Conservation (phyloP, 2,888 invertebrate genomes). For the Theristus sp. region DNA sequence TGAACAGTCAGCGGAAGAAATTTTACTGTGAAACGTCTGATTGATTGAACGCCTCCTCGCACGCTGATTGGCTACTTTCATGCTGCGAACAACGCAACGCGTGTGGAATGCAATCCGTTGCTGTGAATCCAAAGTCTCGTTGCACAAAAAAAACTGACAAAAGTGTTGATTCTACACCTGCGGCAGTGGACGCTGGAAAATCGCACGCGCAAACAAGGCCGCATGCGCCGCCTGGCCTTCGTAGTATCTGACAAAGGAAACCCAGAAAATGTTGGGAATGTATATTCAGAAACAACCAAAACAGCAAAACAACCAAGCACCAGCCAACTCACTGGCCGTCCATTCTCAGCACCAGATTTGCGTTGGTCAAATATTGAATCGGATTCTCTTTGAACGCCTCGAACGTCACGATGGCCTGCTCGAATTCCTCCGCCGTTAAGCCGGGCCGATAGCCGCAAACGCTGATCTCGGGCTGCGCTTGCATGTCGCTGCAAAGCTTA, state of each 20-base stretch:
- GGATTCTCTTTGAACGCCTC: conserved; percentile 48
- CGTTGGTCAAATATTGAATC: neutral
- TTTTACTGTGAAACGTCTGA: too few species aligned
- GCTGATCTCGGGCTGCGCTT: neutral
- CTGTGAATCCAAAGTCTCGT: too few species aligned
- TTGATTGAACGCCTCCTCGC: too few species aligned
- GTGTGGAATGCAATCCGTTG: too few species aligned
- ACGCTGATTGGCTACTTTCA: too few species aligned
- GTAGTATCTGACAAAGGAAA: neutral
- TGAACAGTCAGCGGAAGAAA: too few species aligned
- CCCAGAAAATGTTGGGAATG: neutral
- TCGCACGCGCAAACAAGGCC: neutral
- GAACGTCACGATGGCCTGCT: conserved; percentile 43
- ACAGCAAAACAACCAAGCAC: conserved; percentile 1
- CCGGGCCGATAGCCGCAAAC: neutral
- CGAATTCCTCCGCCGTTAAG: conserved; percentile 45
- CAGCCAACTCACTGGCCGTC: neutral
- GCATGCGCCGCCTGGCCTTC: neutral
- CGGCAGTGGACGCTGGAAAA: neutral
- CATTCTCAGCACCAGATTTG: neutral
- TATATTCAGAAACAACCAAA: neutral
- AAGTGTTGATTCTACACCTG: neutral
- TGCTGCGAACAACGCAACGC: too few species aligned
- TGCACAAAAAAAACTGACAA: neutral
- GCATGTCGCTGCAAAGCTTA: neutral